phyloP scores from a whole-genome alignment of 2,113 vertebrate genomes.

The Trogon surrucura region DNA sequence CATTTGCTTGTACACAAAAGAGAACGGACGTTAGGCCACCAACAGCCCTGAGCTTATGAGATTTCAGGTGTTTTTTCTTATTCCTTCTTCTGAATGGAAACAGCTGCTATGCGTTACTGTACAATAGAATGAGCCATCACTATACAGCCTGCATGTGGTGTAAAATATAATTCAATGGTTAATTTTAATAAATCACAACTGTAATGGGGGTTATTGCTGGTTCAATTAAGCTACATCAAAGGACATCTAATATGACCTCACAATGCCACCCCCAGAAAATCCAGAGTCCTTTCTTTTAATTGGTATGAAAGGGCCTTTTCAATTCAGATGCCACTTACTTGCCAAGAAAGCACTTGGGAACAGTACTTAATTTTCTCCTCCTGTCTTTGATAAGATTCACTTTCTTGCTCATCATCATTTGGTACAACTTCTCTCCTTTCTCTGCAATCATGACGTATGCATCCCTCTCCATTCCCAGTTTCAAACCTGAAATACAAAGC shows the following conservation, averaged over 20 bases:
- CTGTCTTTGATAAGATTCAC: constrained; percentile 94
- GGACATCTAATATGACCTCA: constrained; percentile 27
- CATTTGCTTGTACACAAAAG: background rate
- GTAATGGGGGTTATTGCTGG: constrained; percentile 31
- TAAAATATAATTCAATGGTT: constrained; percentile 32
- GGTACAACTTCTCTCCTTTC: constrained; percentile 98
- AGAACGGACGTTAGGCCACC: background rate
- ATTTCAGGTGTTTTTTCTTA: background rate
- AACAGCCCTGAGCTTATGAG: background rate
- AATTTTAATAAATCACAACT: constrained; percentile 40
- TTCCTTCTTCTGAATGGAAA: background rate
- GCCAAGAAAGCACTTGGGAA: constrained; percentile 98
- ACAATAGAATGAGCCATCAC: constrained; percentile 13
- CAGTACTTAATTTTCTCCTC: constrained; percentile 94
- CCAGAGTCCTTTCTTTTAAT: background rate
- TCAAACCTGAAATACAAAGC: constrained; percentile 83
- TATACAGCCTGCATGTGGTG: background rate
- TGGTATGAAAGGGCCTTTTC: constrained; percentile 40
- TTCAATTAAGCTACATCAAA: constrained; percentile 57
- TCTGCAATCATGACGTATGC: constrained; percentile 97
- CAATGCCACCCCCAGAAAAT: background rate
- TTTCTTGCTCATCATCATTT: constrained; percentile 98
- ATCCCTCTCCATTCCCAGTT: constrained; percentile 97
- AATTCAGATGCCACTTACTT: constrained; percentile 86
- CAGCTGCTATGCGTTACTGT: background rate